These are phyloP conservation scores for Lethrus apterus DNA, from an alignment of 1,140 invertebrate species.

Conservation along the genomic window DNA sequence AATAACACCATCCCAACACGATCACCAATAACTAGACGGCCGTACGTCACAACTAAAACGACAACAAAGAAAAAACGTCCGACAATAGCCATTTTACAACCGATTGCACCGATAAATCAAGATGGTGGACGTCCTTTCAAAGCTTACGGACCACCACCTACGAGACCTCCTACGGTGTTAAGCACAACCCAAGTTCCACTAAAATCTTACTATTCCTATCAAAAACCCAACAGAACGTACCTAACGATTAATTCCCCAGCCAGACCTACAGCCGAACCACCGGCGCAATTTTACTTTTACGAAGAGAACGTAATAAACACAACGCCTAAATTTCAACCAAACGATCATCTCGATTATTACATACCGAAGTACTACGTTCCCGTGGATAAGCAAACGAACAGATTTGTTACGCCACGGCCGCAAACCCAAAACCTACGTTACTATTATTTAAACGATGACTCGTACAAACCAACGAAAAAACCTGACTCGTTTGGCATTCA, in stretches of 20 bases:
- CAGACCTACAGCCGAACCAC: conserved; percentile 9
- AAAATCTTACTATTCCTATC: conserved; percentile 2
- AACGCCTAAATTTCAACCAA: conserved; percentile 1
- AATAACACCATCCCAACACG: conserved; percentile 15
- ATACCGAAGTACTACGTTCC: not conserved
- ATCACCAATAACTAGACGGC: not conserved
- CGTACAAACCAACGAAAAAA: conserved; percentile 11
- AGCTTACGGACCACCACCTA: not conserved
- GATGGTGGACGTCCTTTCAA: too few species aligned
- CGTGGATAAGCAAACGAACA: conserved; percentile 27
- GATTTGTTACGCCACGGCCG: conserved; percentile 37
- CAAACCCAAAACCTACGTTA: conserved; percentile 13
- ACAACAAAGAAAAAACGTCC: conserved; percentile 14
- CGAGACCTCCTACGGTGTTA: not conserved
- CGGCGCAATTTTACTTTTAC: conserved; percentile 51
- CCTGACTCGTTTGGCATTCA: conserved; percentile 35
- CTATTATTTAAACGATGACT: conserved; percentile 4
- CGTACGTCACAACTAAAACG: not conserved
- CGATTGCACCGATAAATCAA: conserved; percentile 34
- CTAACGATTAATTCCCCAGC: not conserved
- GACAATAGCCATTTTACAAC: conserved; percentile 37
- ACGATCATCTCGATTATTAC: not conserved
- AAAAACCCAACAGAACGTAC: not conserved
- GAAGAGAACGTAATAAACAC: conserved; percentile 38
- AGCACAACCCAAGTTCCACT: conserved; percentile 5